Percentiles rank a stretch among this genome's conserved stretches.
phyloP scores from a whole-genome alignment of 2,888 invertebrate genomes.

The Calameuta idolon region DNA sequence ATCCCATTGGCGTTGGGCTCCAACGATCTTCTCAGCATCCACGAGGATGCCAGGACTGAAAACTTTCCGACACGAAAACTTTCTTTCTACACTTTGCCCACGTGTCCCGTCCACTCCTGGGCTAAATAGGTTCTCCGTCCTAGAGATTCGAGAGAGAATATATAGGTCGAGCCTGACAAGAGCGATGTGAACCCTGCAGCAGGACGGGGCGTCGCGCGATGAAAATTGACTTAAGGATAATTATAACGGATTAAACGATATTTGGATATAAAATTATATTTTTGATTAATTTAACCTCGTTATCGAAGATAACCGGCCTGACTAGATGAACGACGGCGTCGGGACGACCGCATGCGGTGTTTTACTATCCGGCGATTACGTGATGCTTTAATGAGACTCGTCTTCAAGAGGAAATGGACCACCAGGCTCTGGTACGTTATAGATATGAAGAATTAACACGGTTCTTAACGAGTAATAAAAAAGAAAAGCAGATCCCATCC shows the following conservation, averaged over 20 bases:
- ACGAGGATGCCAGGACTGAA: neutral
- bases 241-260: neutral
- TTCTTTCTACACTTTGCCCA: neutral
- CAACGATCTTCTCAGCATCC: neutral
- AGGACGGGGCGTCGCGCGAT: neutral
- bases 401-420: neutral
- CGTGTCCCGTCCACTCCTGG: neutral
- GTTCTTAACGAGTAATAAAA: neutral
- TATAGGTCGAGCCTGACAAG: neutral
- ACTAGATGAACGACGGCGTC: neutral
- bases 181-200: neutral
- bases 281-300: neutral
- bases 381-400: neutral
- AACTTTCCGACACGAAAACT: neutral
- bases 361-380: neutral
- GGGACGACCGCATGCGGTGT: neutral
- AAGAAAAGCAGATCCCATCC: neutral
- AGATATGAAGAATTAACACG: neutral
- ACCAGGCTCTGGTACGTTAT: neutral
- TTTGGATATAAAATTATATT: neutral
- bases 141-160: neutral
- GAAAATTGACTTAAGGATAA: neutral
- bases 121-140: neutral
- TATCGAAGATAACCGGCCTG: neutral
- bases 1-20: neutral